Evolutionary conservation across 2,888 invertebrate species (phyloP), one percentile per base, ranked within the genome.

Genomic region (Cordylochernes scorpioides): DNA sequence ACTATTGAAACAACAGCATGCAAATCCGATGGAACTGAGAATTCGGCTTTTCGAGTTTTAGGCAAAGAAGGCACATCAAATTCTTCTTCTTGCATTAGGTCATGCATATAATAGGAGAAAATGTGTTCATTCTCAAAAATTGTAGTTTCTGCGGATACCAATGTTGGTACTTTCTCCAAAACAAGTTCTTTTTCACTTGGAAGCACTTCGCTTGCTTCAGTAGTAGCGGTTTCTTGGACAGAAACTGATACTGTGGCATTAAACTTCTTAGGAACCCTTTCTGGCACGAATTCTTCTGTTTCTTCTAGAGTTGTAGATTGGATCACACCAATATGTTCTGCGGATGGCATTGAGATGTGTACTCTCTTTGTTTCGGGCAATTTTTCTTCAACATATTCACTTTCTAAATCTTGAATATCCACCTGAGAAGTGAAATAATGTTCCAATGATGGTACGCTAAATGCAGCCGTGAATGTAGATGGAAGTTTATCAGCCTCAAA

Each of bases 21-120:
- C 15, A 30, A 5, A 24, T 38, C 26, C 24, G 38, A 22, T 8
- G 33, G 36, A 13, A 38, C 28, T 21, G 36, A 32, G 15, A 39
- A 12, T 6, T 30, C 22, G 6, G 40, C 39, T 17, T 21, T 31
- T 14, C 19, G 36, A n/a, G 28, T 24, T 17, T 29, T 17, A 16
- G 33, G 33, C 24, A n/a, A 13, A n/a, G 26, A 24, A n/a, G 30
- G 29, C 16, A 24, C n/a, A 29, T 32, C n/a, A 15, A 32, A 13
- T 17, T 35, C 30, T 24, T 25, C 19, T 0, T 84, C 78, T 48
- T 88, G 86, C 6, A 91, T 56, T 0, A 80, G 75, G 1, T 78
- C 71, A 43, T 91, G 58, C 1, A 91, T 77, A 29, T 71, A 67
- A 0, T 75, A 68, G 42, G 77, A 78, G 60, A 29, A 34, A 12